Percentiles rank a stretch among this genome's conserved stretches.
phyloP scores from a whole-genome alignment of 2,888 invertebrate genomes.

The Oasisia sp. region DNA sequence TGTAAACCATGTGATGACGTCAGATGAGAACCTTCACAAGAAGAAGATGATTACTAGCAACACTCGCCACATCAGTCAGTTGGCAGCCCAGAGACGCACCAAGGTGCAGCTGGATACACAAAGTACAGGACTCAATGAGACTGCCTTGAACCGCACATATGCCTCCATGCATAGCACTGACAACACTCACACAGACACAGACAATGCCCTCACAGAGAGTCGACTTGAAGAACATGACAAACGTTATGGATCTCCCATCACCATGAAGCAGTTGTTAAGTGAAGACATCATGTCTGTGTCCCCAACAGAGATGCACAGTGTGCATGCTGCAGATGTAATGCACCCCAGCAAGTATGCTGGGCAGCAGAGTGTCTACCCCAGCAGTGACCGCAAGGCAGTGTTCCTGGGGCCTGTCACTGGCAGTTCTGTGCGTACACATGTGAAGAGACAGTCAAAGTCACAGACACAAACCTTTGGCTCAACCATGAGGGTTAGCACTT shows the following conservation, averaged over 20 bases:
- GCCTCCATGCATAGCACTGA: not conserved
- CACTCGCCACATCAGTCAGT: slow-evolving; percentile 60
- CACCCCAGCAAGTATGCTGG: not conserved
- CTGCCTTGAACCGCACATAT: not conserved
- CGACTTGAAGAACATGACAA: slow-evolving; percentile 58
- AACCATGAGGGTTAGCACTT: not conserved
- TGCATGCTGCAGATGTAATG: not conserved
- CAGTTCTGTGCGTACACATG: not conserved
- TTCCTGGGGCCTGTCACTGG: not conserved
- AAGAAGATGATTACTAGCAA: slow-evolving; percentile 50
- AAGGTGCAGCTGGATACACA: slow-evolving; percentile 47
- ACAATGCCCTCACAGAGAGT: slow-evolving; percentile 52
- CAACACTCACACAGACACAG: not conserved
- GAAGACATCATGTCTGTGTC: not conserved
- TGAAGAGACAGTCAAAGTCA: not conserved
- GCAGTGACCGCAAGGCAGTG: not conserved
- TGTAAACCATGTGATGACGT: not conserved
- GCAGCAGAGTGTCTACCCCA: not conserved
- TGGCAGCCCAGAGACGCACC: slow-evolving; percentile 57
- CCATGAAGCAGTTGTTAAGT: not conserved
- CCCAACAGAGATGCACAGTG: not conserved
- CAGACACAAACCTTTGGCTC: not conserved
- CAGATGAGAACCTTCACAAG: not conserved
- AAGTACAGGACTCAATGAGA: slow-evolving; percentile 30
- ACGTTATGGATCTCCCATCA: slow-evolving; percentile 41